Evolutionary conservation across 2,113 vertebrate species (phyloP), one percentile per base, ranked within the genome.

Genomic region (Geococcyx californianus): DNA sequence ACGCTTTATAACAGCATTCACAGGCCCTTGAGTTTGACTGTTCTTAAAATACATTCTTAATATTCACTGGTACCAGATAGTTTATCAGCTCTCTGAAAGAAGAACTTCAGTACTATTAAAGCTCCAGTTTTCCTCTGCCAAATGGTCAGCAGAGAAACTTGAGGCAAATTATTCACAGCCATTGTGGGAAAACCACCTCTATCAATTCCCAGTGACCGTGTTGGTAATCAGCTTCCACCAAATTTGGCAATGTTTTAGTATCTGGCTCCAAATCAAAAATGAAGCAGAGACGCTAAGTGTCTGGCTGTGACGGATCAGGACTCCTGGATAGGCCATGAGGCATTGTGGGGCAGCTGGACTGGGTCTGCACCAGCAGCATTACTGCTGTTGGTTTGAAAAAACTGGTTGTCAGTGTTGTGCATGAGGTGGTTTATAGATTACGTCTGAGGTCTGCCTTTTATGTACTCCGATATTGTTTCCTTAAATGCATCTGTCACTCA

Each of bases 371-470:
- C 45, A 72, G 45, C 36, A 86, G 68, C 2, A 0, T 77, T 66
- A 31, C 40, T 89, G 54, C 55, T 51, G 8, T 40, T 51, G 55
- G 24, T 75, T 86, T 19, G 11, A 54, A 6, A 70, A 85, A 86
- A 56, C 11, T 60, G 26, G 14, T 86, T 93, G 56, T 89, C 64
- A 23, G 56, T 81, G 54, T 83, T 74, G 42, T 84, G 40, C 1
- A 1, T 96, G 83, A 90, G 28, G 15, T 92, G 40, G 64, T 81
- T 88, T 66, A 42, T 90, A 62, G 60, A 64, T 93, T 78, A 45
- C 2, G 3, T 87, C 56, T 60, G 62, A 68, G 25, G 29, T 87
- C 56, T 92, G 40, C 14, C 67, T 84, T 88, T 77, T 62, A 36
- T 81, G 45, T 69, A 47, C 31, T 88, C 72, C 5, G 28, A 0